Base-by-base conservation (phyloP, 2,797 vertebrate genomes). In the Percopsis omiscomaycus region DNA sequence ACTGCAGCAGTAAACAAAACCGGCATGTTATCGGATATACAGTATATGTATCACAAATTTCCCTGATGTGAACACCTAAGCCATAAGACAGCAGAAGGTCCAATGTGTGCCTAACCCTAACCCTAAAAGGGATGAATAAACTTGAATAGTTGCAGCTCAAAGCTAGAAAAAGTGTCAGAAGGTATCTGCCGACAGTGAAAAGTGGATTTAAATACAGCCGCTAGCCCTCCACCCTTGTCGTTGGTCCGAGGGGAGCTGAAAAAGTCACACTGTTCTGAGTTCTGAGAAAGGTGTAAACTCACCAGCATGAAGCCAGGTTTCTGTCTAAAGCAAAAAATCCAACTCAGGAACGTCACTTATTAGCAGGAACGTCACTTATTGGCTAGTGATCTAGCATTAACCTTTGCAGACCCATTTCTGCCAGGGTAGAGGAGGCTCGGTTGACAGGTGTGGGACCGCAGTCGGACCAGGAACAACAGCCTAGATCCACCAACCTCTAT, bases 101-200 rank as follows among this genome's bases (percentile, higher is more conserved):
- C n/a, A n/a, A n/a, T n/a, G n/a, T n/a, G n/a, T n/a, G n/a, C n/a
- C n/a, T n/a, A n/a, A n/a, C n/a, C n/a, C n/a, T n/a, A n/a, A n/a
- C n/a, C n/a, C n/a, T n/a, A n/a, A n/a, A 42, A 1, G 0, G 60
- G 22, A 15, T 46, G 12, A n/a, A 47, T 55, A 5, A 63, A 3
- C 28, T 59, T 8, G n/a, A 68, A 73, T 3, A 68, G 49, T 42
- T 73, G 55, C 32, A 68, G 5, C 28, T 73, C 53, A 46, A 73
- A 73, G 22, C 59, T 58, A 15, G 8, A 12, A n/a, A 9, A 57
- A 6, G 9, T 14, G 12, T 13, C 54, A 27, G 16, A 12, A 28
- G 47, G 47, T n/a, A 59, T 50, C 44, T 51, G 42, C n/a, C 11
- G 42, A 16, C 71, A 68, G 6, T 55, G 32, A 30, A 68, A 73